Percentiles rank a stretch among this genome's conserved stretches.
Evolutionary conservation across 1,140 invertebrate species (phyloP).

Genomic region (Atta cephalotes): DNA sequence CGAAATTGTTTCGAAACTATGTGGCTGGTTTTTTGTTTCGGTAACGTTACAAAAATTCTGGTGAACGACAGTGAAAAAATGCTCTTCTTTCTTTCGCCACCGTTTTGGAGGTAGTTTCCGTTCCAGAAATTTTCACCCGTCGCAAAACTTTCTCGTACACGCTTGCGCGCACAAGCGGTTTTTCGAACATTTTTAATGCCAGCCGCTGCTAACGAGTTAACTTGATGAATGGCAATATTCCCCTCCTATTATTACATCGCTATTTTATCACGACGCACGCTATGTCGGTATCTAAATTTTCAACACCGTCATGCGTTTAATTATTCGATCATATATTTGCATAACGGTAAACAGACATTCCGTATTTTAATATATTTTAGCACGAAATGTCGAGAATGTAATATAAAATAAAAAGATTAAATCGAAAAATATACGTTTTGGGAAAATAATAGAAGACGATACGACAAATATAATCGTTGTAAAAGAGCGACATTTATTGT

Average conservation of each 20-base stretch:
- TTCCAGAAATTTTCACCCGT: constrained; percentile 39
- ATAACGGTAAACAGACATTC: constrained; percentile 32
- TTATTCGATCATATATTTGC: constrained; percentile 45
- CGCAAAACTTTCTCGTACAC: constrained; percentile 42
- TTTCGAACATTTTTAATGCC: constrained; percentile 60
- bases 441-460: neutral
- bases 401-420: neutral
- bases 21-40: constrained; percentile 69
- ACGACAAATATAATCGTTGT: neutral
- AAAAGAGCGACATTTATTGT: neutral
- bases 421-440: neutral
- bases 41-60: constrained; percentile 59
- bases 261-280: constrained; percentile 46
- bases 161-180: constrained; percentile 28
- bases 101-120: constrained; percentile 52
- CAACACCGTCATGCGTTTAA: constrained; percentile 52
- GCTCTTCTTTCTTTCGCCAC: constrained; percentile 54
- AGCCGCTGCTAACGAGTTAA: constrained; percentile 57
- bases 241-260: constrained; percentile 49
- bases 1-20: constrained; percentile 76
- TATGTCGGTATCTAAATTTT: constrained; percentile 41
- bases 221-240: constrained; percentile 60
- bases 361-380: neutral
- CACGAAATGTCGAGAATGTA: neutral
- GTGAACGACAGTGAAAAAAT: constrained; percentile 67